These are phyloP conservation scores for Dasypolia templi DNA, from an alignment of 2,888 invertebrate species.

Conservation along the genomic window DNA sequence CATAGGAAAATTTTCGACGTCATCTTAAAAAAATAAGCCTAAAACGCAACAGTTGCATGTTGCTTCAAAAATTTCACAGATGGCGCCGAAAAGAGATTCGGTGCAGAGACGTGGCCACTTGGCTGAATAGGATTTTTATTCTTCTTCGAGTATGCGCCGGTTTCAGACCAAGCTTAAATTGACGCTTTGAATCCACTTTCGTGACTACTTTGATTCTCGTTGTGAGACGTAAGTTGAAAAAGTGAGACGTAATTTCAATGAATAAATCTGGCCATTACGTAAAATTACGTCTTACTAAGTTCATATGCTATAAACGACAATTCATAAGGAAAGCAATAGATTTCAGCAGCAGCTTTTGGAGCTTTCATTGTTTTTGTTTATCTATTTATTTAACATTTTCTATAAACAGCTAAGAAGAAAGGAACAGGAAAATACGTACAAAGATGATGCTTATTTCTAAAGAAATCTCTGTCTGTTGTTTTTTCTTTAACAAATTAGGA, in stretches of 20 bases:
- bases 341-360: too few species aligned
- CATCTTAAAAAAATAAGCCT: neutral
- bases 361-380: too few species aligned
- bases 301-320: too few species aligned
- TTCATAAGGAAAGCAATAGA: too few species aligned
- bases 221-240: too few species aligned
- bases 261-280: neutral
- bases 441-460: too few species aligned
- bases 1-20: too few species aligned
- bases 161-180: conserved; percentile 63
- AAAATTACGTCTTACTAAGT: neutral
- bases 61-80: conserved; percentile 35
- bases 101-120: conserved; percentile 69
- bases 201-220: neutral
- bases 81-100: conserved; percentile 56
- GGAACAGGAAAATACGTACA: too few species aligned
- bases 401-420: too few species aligned
- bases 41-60: conserved; percentile 47
- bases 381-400: too few species aligned
- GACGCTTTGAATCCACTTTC: conserved; percentile 44
- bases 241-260: neutral
- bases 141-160: conserved; percentile 61
- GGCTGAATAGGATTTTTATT: conserved; percentile 71
- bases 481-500: too few species aligned
- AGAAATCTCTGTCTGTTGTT: too few species aligned